A percentile compares a stretch with the other conserved stretches of the same genome.
phyloP scores from a whole-genome alignment of 2,797 vertebrate species.

The Semotilus atromaculatus region DNA sequence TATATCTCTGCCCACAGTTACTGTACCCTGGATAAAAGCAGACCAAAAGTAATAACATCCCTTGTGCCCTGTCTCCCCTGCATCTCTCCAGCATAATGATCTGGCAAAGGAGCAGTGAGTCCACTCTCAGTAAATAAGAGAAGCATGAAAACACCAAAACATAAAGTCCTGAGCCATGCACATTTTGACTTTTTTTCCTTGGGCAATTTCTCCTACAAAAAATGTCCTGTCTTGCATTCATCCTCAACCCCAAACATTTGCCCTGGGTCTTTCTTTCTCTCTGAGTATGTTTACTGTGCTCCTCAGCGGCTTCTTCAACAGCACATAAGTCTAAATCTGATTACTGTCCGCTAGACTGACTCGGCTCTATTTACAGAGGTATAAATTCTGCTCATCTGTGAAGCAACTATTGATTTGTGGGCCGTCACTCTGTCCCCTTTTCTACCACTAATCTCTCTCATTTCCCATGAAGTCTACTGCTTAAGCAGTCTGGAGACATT shows the following conservation, averaged over 20 bases:
- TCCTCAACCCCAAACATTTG: slow-evolving; percentile 9
- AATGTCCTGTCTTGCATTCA: not conserved
- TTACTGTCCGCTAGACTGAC: slow-evolving; percentile 46
- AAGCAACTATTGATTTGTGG: slow-evolving; percentile 49
- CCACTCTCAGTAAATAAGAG: slow-evolving; percentile 19
- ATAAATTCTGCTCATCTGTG: slow-evolving; percentile 43
- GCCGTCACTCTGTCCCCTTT: slow-evolving; percentile 35
- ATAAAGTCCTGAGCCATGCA: slow-evolving; percentile 9
- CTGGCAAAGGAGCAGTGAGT: not conserved
- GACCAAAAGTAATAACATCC: slow-evolving; percentile 25
- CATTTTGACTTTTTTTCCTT: slow-evolving; percentile 10
- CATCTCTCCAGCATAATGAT: slow-evolving; percentile 27
- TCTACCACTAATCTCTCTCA: slow-evolving; percentile 46
- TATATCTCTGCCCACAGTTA: slow-evolving; percentile 23
- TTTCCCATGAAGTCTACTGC: slow-evolving; percentile 42
- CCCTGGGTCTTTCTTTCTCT: slow-evolving; percentile 3
- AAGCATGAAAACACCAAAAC: slow-evolving; percentile 12
- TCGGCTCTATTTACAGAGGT: slow-evolving; percentile 32
- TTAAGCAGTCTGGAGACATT: slow-evolving; percentile 50
- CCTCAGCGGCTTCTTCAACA: slow-evolving; percentile 17
- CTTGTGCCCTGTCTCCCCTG: not conserved
- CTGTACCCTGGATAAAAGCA: slow-evolving; percentile 17
- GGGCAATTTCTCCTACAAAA: slow-evolving; percentile 3
- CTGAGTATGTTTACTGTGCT: slow-evolving; percentile 4
- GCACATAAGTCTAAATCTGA: slow-evolving; percentile 39